phyloP scores from a whole-genome alignment of 2,797 vertebrate genomes.

The Argyrosomus regius region DNA sequence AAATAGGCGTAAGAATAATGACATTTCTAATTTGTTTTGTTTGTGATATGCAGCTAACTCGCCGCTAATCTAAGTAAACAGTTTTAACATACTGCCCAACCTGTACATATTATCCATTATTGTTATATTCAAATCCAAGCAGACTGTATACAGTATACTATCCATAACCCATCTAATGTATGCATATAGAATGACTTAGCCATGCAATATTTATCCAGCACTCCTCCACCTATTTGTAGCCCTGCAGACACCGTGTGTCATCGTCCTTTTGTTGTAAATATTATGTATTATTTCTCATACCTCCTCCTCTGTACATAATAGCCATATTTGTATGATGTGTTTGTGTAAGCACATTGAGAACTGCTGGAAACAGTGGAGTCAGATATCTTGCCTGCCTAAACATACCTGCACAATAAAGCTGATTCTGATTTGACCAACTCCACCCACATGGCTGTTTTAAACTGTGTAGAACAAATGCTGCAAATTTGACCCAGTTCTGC shows the following conservation, averaged over 20 bases:
- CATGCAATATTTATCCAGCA: constrained; percentile 23
- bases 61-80: no score
- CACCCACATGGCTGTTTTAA: constrained; percentile 19
- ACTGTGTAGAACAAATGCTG: constrained; percentile 35
- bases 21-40: no score
- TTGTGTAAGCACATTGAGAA: background rate
- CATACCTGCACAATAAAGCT: background rate
- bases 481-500: constrained; percentile 63
- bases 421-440: constrained; percentile 23
- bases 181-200: constrained; percentile 15
- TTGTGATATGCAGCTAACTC: no score
- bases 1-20: no score
- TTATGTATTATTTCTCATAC: background rate
- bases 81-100: no score
- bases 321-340: constrained; percentile 9
- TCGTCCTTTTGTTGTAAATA: background rate
- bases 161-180: constrained; percentile 13
- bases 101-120: background rate
- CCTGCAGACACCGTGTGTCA: constrained; percentile 15
- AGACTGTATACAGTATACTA: background rate
- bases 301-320: background rate
- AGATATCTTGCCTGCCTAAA: constrained; percentile 18
- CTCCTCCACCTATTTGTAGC: constrained; percentile 33
- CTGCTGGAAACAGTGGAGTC: constrained; percentile 3
- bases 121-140: constrained; percentile 11